Conservation (phyloP, 2,113 vertebrate genomes). For the Cephalopterus ornatus region DNA sequence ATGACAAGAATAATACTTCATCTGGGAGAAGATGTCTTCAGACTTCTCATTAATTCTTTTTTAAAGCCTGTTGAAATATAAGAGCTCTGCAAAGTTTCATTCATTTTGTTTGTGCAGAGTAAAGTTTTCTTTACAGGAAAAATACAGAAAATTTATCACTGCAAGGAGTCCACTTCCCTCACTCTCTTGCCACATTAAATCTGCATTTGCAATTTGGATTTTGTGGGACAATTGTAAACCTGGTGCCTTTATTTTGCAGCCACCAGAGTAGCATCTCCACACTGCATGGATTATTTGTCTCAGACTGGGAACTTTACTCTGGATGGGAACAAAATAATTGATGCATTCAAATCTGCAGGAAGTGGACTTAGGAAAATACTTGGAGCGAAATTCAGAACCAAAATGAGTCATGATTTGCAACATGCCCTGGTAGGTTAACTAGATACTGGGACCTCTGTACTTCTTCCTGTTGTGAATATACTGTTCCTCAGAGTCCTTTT, state of each 20-base stretch:
- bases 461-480: background rate
- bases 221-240: background rate
- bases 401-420: background rate
- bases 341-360: background rate
- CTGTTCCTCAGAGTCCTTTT: background rate
- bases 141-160: background rate
- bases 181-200: background rate
- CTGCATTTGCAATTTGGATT: background rate
- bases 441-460: background rate
- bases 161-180: background rate
- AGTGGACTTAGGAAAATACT: background rate
- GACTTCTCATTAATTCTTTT: constrained; percentile 31
- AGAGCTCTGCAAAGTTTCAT: constrained; percentile 12
- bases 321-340: background rate
- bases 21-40: constrained; percentile 22
- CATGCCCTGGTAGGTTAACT: background rate
- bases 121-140: constrained; percentile 43
- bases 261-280: background rate
- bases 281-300: background rate
- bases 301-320: background rate
- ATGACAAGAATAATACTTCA: constrained; percentile 54
- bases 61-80: constrained; percentile 16
- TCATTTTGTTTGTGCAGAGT: constrained; percentile 51
- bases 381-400: background rate
- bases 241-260: background rate